Evolutionary conservation across 2,888 invertebrate species (phyloP).

Genomic region (Pammene fasciana): DNA sequence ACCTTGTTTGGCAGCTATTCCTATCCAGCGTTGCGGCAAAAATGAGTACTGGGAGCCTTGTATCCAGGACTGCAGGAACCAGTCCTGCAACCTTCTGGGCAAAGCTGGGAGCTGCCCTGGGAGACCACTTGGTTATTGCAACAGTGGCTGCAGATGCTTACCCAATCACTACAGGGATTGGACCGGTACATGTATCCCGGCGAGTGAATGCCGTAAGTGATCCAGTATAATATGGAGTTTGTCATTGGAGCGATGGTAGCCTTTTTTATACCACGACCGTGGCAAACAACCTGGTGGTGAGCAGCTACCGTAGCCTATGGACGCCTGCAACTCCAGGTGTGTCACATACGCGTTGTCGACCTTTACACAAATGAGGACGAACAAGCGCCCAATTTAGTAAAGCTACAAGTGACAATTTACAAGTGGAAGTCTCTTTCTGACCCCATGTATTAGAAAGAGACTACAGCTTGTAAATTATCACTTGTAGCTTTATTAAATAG

Average conservation of each 20-base stretch:
- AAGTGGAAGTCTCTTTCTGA: too few relatives aligned
- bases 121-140: slow-evolving; percentile 35
- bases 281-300: neutral
- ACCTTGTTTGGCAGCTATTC: neutral
- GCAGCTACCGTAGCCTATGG: neutral
- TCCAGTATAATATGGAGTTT: neutral
- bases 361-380: too few relatives aligned
- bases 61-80: slow-evolving; percentile 8
- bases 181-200: slow-evolving; percentile 45
- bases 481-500: too few relatives aligned
- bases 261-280: neutral
- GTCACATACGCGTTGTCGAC: too few relatives aligned
- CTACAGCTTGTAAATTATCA: too few relatives aligned
- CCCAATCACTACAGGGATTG: slow-evolving; percentile 45
- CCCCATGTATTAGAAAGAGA: too few relatives aligned
- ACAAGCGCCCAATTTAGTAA: too few relatives aligned
- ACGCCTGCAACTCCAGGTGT: too few relatives aligned
- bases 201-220: slow-evolving; percentile 44
- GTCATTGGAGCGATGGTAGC: too few relatives aligned
- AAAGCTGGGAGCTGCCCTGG: slow-evolving; percentile 21
- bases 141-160: slow-evolving; percentile 48
- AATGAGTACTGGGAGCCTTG: slow-evolving; percentile 18
- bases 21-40: neutral
- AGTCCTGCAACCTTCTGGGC: slow-evolving; percentile 9
- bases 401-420: too few relatives aligned